Base-by-base conservation (phyloP, 2,113 vertebrate genomes). In the Mugil cephalus region DNA sequence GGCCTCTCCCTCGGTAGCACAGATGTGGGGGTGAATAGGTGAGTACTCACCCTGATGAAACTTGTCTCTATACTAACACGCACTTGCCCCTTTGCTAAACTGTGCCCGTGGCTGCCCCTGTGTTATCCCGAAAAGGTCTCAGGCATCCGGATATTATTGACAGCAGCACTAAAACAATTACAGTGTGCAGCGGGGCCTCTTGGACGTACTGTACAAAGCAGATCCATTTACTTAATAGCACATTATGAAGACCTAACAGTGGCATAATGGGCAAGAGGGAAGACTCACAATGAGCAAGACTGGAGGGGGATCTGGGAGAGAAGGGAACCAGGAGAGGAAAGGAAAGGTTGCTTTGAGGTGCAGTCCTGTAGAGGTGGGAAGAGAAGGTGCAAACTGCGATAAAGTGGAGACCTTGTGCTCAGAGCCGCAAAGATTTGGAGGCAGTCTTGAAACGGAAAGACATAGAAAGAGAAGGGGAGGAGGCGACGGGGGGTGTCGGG, bases 361-460 rank as follows among this genome's bases (percentile, higher is more conserved):
- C 19, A 21, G 53, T 34, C 54, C 51, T 46, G 64, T 19, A 48
- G 60, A 45, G 15, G 61, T 14, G 64, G 38, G 50, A 81, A 75
- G 47, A 61, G 40, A 85, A 40, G 58, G 60, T 68, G 69, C 43
- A 80, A 72, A 84, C 50, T 46, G 61, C 77, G 77, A 87, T 74
- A 62, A 83, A 84, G 74, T 64, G 18, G 53, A 82, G 72, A 68
- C 38, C 60, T 80, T 69, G 64, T 82, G 66, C 67, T 75, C 61
- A 10, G 60, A 76, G 68, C 68, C 78, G 52, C 75, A 80, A 80
- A 75, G 64, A 64, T 68, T 75, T 83, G 68, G 48, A 76, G 74
- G 74, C 18, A 24, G 79, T 71, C 69, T 62, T 74, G 59, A 77
- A 77, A 82, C 34, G 15, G 70, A 77, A 84, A 80, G 71, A 59